These are phyloP conservation scores for Eciton burchellii DNA, from an alignment of 1,140 invertebrate species.

Conservation along the genomic window DNA sequence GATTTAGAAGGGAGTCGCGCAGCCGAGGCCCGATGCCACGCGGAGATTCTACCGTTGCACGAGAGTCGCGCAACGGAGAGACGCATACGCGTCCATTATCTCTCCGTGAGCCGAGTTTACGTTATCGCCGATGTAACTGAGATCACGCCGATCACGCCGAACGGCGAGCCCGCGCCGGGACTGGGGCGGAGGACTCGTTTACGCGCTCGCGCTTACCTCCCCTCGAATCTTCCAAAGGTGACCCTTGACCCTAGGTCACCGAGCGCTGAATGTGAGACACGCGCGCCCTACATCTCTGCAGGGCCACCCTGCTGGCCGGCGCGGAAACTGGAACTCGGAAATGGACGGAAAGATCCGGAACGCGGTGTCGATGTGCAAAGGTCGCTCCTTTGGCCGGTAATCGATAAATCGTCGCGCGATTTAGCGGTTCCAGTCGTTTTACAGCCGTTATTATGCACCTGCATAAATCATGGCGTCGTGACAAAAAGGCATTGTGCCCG, in stretches of 20 bases:
- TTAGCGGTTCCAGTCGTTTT: constrained; percentile 31
- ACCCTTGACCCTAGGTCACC: background rate
- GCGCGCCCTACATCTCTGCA: constrained; percentile 6
- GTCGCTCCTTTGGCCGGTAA: constrained; percentile 41
- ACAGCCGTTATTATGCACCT: constrained; percentile 49
- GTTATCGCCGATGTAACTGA: too few species aligned
- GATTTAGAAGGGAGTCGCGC: background rate
- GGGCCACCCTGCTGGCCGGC: background rate
- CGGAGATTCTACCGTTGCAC: background rate
- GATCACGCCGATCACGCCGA: too few species aligned
- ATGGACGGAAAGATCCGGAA: constrained; percentile 3
- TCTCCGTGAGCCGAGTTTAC: constrained; percentile 15
- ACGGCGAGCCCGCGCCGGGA: too few species aligned
- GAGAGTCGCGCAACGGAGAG: background rate
- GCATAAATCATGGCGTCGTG: constrained; percentile 51
- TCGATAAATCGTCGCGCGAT: constrained; percentile 43
- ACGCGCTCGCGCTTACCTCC: background rate
- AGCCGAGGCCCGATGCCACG: background rate
- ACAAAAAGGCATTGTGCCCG: constrained; percentile 46
- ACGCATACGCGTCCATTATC: background rate
- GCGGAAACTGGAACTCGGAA: constrained; percentile 15
- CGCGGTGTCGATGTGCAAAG: constrained; percentile 49
- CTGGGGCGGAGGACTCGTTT: background rate
- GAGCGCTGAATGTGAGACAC: background rate
- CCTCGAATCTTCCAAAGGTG: background rate